Conservation (phyloP, 1,140 invertebrate genomes). For the Drosophila tristis region DNA sequence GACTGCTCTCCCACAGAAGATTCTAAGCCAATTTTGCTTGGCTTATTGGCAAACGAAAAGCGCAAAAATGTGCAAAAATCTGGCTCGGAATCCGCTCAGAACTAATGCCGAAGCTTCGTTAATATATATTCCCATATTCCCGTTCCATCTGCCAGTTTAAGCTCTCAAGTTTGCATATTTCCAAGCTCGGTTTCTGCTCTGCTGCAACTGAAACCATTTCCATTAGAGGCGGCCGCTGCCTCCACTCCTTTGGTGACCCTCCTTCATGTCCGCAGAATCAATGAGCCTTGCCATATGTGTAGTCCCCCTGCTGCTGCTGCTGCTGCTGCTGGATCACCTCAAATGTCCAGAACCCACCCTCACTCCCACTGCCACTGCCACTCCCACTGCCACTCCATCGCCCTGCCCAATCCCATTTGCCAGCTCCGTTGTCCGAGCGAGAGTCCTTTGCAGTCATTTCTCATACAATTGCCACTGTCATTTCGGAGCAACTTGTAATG, state of each 20-base stretch:
- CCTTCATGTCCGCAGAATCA: slow-evolving; percentile 34
- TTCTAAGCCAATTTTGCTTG: background rate
- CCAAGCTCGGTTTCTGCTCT: no score
- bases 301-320: background rate
- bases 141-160: no score
- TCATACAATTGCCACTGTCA: slow-evolving; percentile 81
- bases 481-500: slow-evolving; percentile 79
- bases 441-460: slow-evolving; percentile 69
- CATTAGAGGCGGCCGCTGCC: no score
- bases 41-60: background rate
- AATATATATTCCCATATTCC: no score
- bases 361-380: background rate
- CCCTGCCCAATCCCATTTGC: slow-evolving; percentile 9
- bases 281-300: slow-evolving; percentile 66
- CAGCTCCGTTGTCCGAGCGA: slow-evolving; percentile 6
- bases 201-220: no score
- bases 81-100: no score
- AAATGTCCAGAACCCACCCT: background rate
- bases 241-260: background rate
- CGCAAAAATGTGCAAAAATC: no score
- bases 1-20: slow-evolving; percentile 8
- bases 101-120: no score
- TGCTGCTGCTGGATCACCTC: background rate
- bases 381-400: no score
- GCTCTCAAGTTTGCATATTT: no score